Percentiles rank a stretch among this genome's conserved stretches.
phyloP scores from a whole-genome alignment of 64 coral and sea anemone genomes.

The Acropora yongei region DNA sequence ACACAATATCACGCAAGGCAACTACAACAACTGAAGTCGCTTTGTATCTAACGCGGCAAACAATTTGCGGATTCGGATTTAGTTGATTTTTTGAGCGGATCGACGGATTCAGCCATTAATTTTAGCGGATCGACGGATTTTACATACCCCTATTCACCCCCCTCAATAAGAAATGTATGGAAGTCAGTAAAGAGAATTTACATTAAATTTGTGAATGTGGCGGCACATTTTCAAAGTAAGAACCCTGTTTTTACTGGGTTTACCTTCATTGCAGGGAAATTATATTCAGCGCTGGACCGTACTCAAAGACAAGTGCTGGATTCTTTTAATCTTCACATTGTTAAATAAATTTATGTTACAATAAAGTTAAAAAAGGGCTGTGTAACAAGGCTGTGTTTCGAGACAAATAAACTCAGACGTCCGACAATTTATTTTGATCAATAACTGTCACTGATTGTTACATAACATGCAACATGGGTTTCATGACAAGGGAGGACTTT shows the following conservation, averaged over 20 bases:
- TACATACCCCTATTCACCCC: too few relatives aligned
- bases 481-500: constrained; percentile 6
- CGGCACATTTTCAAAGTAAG: neutral
- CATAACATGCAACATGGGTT: constrained; percentile 11
- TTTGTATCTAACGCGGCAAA: too few relatives aligned
- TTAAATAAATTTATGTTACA: constrained; percentile 11
- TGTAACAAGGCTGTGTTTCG: neutral
- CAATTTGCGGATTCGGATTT: too few relatives aligned
- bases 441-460: neutral
- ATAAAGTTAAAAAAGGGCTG: constrained; percentile 1
- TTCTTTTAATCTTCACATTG: constrained; percentile 9
- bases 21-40: too few relatives aligned
- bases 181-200: too few relatives aligned
- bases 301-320: constrained; percentile 7
- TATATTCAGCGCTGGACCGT: neutral
- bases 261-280: neutral
- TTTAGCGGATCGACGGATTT: too few relatives aligned
- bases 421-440: constrained; percentile 8
- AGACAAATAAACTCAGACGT: constrained; percentile 4
- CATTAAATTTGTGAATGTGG: neutral
- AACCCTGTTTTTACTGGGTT: neutral
- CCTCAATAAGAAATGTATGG: too few relatives aligned
- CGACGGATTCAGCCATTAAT: too few relatives aligned
- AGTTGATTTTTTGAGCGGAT: too few relatives aligned
- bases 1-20: too few relatives aligned